Conservation (phyloP, 2,113 vertebrate genomes). For the Corvus cornix region DNA sequence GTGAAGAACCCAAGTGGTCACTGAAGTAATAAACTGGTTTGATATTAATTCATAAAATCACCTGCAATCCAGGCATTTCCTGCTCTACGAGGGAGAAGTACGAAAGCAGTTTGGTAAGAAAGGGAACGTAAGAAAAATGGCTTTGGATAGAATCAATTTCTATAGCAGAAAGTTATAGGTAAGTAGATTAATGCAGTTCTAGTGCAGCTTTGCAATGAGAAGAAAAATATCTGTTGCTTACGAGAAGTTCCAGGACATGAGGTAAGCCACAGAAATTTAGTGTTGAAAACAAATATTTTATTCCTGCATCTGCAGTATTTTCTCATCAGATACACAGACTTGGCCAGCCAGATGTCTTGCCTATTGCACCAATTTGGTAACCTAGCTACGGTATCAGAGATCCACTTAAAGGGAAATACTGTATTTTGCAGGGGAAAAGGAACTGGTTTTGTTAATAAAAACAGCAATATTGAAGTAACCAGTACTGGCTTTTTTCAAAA, state of each 20-base stretch:
- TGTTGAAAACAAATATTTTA: conserved; percentile 6
- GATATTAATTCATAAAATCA: not conserved
- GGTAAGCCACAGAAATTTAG: not conserved
- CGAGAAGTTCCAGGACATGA: not conserved
- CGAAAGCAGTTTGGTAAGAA: not conserved
- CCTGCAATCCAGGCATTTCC: not conserved
- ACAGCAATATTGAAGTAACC: not conserved
- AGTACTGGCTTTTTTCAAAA: not conserved
- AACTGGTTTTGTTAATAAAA: not conserved
- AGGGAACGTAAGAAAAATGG: not conserved
- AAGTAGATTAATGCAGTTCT: not conserved
- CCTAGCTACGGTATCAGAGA: not conserved
- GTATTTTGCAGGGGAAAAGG: not conserved
- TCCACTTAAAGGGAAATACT: not conserved
- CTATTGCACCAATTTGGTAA: not conserved
- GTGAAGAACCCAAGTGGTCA: not conserved
- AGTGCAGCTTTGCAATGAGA: not conserved
- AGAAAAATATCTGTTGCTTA: not conserved
- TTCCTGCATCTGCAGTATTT: not conserved
- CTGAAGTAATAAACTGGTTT: not conserved
- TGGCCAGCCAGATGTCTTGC: not conserved
- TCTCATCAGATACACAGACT: not conserved
- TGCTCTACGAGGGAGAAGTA: not conserved
- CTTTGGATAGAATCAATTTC: not conserved
- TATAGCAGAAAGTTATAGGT: not conserved